These are phyloP conservation scores for Orthosia gracilis DNA, from an alignment of 2,888 invertebrate genomes.

Conservation along the genomic window DNA sequence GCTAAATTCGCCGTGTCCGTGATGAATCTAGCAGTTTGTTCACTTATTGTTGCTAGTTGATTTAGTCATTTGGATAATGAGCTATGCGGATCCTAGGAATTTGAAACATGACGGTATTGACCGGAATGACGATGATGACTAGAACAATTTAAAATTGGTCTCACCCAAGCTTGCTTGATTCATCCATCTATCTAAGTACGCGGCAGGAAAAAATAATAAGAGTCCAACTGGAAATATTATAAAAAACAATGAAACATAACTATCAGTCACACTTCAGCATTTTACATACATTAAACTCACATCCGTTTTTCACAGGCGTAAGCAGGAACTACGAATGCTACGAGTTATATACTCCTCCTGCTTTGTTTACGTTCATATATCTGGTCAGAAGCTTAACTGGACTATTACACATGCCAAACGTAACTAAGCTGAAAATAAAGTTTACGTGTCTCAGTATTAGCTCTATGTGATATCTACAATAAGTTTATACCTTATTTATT, in stretches of 20 bases:
- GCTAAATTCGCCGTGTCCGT: conserved; percentile 38
- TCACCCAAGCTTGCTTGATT: too few species aligned
- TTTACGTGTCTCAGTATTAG: too few species aligned
- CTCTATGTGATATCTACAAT: neutral
- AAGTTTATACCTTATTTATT: conserved; percentile 4
- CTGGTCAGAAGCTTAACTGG: too few species aligned
- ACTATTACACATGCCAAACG: too few species aligned
- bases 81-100: conserved; percentile 2
- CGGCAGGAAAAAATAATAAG: neutral
- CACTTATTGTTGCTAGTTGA: neutral
- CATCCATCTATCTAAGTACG: neutral
- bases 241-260: neutral
- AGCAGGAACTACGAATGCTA: too few species aligned
- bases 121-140: neutral
- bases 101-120: neutral
- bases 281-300: neutral
- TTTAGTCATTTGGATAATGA: conserved; percentile 20
- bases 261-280: neutral
- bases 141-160: neutral
- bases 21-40: conserved; percentile 29
- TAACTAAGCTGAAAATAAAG: too few species aligned
- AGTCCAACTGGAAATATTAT: neutral
- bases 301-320: too few species aligned
- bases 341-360: too few species aligned
- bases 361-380: too few species aligned